Percentiles rank a stretch among this genome's conserved stretches.
Conservation (phyloP, 1,140 invertebrate species). For the Polypedilum pembai region DNA sequence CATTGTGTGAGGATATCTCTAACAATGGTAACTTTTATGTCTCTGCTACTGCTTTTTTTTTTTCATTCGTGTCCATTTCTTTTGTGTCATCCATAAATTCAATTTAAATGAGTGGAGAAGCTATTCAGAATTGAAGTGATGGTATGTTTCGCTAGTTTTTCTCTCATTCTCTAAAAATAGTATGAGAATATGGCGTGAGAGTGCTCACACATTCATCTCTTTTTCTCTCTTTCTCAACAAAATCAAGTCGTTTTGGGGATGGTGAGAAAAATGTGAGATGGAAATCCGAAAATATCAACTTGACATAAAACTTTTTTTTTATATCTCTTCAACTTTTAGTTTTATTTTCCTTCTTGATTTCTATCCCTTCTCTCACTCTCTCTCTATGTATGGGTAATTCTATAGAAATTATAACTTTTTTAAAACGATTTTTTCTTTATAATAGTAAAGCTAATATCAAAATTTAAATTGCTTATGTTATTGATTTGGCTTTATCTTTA, state of each 20-base stretch:
- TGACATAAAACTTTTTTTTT: conserved; percentile 19
- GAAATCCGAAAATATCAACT: conserved; percentile 18
- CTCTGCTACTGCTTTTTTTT: neutral
- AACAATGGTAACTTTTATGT: conserved; percentile 5
- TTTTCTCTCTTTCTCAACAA: neutral
- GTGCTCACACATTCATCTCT: neutral
- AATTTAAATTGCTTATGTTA: too few relatives aligned
- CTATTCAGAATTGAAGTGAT: conserved; percentile 18
- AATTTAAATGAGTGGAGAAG: conserved; percentile 7
- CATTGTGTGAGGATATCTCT: neutral
- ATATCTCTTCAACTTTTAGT: conserved; percentile 7
- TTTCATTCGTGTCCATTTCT: neutral
- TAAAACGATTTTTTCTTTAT: too few relatives aligned
- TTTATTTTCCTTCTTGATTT: conserved; percentile 2
- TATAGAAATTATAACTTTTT: too few relatives aligned
- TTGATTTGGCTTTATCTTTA: too few relatives aligned
- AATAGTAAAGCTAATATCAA: too few relatives aligned
- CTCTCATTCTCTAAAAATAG: neutral
- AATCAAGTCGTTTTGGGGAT: neutral
- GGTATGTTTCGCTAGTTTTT: neutral
- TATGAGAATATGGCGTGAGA: conserved; percentile 16
- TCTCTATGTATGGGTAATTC: too few relatives aligned
- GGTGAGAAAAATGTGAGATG: neutral
- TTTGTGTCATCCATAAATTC: neutral
- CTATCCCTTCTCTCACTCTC: too few relatives aligned